Evolutionary conservation across 2,797 vertebrate genomes (phyloP).

Genomic region (Euphonia xanthogaster): DNA sequence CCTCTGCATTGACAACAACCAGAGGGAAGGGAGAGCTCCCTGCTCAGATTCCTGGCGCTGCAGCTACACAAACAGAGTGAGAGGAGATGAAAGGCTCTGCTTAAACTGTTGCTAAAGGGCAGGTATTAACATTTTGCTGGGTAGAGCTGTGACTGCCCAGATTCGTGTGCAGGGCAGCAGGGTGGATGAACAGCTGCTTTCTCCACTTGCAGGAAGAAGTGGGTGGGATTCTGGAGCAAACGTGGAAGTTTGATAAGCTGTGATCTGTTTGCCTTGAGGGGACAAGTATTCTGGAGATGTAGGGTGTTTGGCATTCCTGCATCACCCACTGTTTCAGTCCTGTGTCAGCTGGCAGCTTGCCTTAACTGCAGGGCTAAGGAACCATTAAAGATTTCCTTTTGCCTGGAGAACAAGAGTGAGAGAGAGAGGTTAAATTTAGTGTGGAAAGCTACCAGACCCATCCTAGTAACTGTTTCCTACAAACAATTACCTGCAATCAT

Average conservation of each 20-base stretch:
- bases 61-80: not conserved
- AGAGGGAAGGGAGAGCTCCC: not conserved
- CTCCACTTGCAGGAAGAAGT: not conserved
- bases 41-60: rapidly evolving
- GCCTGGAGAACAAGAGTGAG: not conserved
- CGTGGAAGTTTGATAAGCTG: not conserved
- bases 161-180: not conserved
- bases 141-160: not conserved
- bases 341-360: not conserved
- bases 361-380: not conserved
- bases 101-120: not conserved
- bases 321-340: not conserved
- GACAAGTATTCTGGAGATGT: not conserved
- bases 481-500: not conserved
- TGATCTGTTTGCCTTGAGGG: not conserved
- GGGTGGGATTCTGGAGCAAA: not conserved
- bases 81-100: not conserved
- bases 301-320: not conserved
- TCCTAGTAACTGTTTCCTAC: not conserved
- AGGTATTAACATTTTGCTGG: not conserved
- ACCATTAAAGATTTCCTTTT: not conserved
- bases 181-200: not conserved
- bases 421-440: not conserved
- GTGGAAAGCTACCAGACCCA: not conserved
- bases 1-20: not conserved